These are phyloP conservation scores for Octopus bimaculoides DNA, from an alignment of 1,140 invertebrate species.

Conservation along the genomic window DNA sequence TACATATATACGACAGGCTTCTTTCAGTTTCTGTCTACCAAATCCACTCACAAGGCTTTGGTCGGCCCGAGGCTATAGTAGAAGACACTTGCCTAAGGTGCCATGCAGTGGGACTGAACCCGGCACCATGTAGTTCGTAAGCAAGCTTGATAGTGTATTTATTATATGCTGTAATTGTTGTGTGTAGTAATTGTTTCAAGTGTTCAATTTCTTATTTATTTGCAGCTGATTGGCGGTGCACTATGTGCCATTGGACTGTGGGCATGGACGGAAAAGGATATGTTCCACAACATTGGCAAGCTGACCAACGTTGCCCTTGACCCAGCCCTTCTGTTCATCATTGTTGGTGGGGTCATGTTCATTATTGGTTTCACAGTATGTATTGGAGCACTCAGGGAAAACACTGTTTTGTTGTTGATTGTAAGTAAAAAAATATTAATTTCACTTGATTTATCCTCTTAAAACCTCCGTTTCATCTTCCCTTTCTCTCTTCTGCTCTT, in stretches of 20 bases:
- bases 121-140: too few species aligned
- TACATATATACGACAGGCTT: too few species aligned
- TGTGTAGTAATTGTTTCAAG: neutral
- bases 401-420: conserved; percentile 67
- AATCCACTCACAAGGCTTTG: too few species aligned
- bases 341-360: conserved; percentile 86
- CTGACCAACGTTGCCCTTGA: conserved; percentile 85
- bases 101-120: too few species aligned
- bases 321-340: conserved; percentile 92
- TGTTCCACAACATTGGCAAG: conserved; percentile 85
- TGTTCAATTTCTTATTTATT: conserved; percentile 52
- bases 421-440: conserved; percentile 58
- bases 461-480: neutral
- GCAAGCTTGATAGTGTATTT: too few species aligned
- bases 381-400: conserved; percentile 84
- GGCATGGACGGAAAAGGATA: conserved; percentile 97
- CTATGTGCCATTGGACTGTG: conserved; percentile 88
- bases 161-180: too few species aligned
- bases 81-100: too few species aligned
- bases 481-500: neutral
- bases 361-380: conserved; percentile 91
- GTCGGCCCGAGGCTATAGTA: too few species aligned
- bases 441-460: too few species aligned
- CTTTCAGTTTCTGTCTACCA: too few species aligned
- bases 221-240: conserved; percentile 78